A percentile compares a stretch with the other conserved stretches of the same genome.
Evolutionary conservation across 1,140 invertebrate genomes (phyloP).

Genomic region (Drosophila trapezifrons): DNA sequence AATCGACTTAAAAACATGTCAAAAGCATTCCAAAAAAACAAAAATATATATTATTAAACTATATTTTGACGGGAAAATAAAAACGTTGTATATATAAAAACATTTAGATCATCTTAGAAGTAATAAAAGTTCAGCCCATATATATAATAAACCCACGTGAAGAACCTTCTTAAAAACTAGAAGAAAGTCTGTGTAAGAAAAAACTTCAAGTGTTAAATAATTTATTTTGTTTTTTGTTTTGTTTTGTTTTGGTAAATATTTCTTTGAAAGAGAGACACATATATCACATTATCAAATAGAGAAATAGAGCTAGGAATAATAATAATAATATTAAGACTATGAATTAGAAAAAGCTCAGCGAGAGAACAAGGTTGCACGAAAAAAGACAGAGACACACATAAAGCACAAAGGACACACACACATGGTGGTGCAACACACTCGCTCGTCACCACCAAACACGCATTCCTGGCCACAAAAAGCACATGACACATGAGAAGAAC

Average conservation of each 20-base stretch:
- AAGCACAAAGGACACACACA: constrained; percentile 33
- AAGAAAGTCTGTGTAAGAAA: constrained; percentile 59
- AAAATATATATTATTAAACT: constrained; percentile 27
- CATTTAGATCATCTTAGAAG: constrained; percentile 52
- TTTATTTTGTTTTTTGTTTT: constrained; percentile 57
- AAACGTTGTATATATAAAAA: constrained; percentile 9
- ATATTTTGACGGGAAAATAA: constrained; percentile 68
- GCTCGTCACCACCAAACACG: constrained; percentile 34
- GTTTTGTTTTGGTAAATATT: constrained; percentile 37
- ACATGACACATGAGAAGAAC: constrained; percentile 45
- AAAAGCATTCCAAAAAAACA: constrained; percentile 58
- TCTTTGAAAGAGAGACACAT: constrained; percentile 56
- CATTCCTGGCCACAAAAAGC: constrained; percentile 41
- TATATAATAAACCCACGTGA: constrained; percentile 37
- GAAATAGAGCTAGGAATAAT: constrained; percentile 44
- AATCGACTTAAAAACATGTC: constrained; percentile 47
- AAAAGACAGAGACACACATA: constrained; percentile 45
- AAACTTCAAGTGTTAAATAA: constrained; percentile 76
- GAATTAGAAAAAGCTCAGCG: constrained; percentile 38
- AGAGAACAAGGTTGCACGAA: constrained; percentile 12
- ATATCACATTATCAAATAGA: constrained; percentile 59
- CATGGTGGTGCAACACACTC: constrained; percentile 10
- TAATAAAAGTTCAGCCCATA: constrained; percentile 38
- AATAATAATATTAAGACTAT: constrained; percentile 29
- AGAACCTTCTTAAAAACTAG: constrained; percentile 45